phyloP scores from a whole-genome alignment of 2,888 invertebrate species.

The Geophilus truncorum region DNA sequence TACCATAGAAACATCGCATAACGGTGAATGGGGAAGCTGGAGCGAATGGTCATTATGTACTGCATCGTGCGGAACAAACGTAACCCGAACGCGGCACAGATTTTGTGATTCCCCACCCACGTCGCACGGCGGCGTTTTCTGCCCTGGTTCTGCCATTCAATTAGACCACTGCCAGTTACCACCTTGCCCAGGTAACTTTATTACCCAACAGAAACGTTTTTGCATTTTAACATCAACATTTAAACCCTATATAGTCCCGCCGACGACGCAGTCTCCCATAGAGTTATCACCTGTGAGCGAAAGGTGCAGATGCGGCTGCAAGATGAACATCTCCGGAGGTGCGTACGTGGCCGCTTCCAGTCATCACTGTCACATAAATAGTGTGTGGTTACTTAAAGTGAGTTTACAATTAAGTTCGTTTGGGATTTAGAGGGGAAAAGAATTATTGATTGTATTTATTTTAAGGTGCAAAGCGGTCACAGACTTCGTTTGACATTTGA shows the following conservation, averaged over 20 bases:
- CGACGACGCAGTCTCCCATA: conserved; percentile 1
- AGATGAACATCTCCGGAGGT: conserved; percentile 23
- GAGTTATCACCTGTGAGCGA: not conserved
- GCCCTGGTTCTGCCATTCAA: conserved; percentile 49
- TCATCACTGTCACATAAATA: not conserved
- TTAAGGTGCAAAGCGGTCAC: not conserved
- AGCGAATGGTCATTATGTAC: conserved; percentile 76
- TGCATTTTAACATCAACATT: too few species aligned
- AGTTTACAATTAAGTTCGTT: not conserved
- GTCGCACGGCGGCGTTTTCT: conserved; percentile 80
- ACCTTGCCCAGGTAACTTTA: conserved; percentile 31
- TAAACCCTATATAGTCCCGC: too few species aligned
- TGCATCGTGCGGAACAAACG: conserved; percentile 69
- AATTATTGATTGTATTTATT: not conserved
- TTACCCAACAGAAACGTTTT: too few species aligned
- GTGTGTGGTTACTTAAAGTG: conserved; percentile 8
- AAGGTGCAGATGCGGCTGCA: conserved; percentile 1
- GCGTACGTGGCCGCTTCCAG: not conserved
- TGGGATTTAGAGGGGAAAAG: not conserved
- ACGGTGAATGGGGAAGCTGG: conserved; percentile 68
- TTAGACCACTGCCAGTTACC: not conserved
- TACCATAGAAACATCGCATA: conserved; percentile 39
- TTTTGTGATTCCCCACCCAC: conserved; percentile 85
- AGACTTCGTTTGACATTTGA: conserved; percentile 1
- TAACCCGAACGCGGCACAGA: conserved; percentile 69